Percentiles rank a stretch among this genome's conserved stretches.
These are phyloP conservation scores for Motacilla alba DNA, from an alignment of 2,113 vertebrate species.

Conservation along the genomic window DNA sequence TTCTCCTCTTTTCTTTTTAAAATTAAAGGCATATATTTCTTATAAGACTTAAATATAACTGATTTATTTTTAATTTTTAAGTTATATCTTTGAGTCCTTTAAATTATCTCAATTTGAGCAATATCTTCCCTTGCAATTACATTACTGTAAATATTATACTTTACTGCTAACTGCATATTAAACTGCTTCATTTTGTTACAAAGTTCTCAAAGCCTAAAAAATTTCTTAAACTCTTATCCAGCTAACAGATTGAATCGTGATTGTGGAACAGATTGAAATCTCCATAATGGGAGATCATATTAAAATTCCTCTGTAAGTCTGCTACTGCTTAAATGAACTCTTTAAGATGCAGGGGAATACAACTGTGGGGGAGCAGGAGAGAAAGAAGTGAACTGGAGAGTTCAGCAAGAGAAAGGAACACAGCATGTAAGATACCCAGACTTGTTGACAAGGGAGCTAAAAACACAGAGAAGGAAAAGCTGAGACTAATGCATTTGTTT, in stretches of 20 bases:
- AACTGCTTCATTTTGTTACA: background rate
- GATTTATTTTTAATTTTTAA: background rate
- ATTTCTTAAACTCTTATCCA: constrained; percentile 1
- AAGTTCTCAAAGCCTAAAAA: constrained; percentile 20
- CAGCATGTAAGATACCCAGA: background rate
- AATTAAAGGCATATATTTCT: background rate
- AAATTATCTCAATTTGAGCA: background rate
- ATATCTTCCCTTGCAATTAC: background rate
- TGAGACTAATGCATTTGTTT: background rate
- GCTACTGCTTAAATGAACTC: background rate
- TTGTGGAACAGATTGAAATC: constrained; percentile 58
- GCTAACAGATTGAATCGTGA: constrained; percentile 49
- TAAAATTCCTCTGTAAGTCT: constrained; percentile 37
- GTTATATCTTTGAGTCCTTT: background rate
- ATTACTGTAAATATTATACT: background rate
- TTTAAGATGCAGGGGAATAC: constrained; percentile 24
- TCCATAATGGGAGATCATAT: constrained; percentile 50
- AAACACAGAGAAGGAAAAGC: background rate
- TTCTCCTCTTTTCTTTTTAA: background rate
- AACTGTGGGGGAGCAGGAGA: background rate
- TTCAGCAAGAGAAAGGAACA: background rate
- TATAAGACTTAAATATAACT: background rate
- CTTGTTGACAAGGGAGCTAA: background rate
- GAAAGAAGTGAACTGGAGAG: background rate
- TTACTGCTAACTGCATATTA: background rate